Evolutionary conservation across 2,888 invertebrate genomes (phyloP).

Genomic region (Euclidia mi): DNA sequence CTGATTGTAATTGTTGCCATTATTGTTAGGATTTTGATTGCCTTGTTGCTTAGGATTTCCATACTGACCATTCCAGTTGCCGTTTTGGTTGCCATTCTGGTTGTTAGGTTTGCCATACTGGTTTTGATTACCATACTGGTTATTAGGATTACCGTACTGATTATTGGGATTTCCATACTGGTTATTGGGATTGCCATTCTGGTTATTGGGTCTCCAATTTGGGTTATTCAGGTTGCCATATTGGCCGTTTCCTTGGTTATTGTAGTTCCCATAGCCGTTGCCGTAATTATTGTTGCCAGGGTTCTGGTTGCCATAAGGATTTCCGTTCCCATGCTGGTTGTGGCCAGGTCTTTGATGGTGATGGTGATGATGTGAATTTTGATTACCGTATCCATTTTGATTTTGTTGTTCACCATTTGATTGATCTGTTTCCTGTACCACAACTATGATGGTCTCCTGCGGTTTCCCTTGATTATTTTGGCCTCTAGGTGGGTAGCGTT

Average conservation of each 20-base stretch:
- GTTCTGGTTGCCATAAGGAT: slow-evolving; percentile 20
- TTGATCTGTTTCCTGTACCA: slow-evolving; percentile 55
- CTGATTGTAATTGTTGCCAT: slow-evolving; percentile 29
- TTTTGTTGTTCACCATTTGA: slow-evolving; percentile 39
- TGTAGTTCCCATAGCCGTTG: slow-evolving; percentile 27
- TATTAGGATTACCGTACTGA: slow-evolving; percentile 8
- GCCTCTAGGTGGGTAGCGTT: slow-evolving; percentile 31
- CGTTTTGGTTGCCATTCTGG: slow-evolving; percentile 10
- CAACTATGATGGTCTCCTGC: slow-evolving; percentile 61
- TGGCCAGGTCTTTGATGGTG: slow-evolving; percentile 12
- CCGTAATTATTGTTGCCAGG: slow-evolving; percentile 12
- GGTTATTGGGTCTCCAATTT: slow-evolving; percentile 29
- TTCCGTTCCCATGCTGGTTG: slow-evolving; percentile 17
- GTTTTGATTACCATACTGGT: slow-evolving; percentile 12
- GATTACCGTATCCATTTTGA: slow-evolving; percentile 47
- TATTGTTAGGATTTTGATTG: slow-evolving; percentile 26
- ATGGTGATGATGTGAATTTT: slow-evolving; percentile 23
- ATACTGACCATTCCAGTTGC: background rate
- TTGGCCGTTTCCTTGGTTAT: slow-evolving; percentile 27
- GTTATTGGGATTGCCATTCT: slow-evolving; percentile 24
- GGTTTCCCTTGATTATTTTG: slow-evolving; percentile 47
- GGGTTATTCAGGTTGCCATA: slow-evolving; percentile 41
- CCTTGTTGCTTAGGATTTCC: slow-evolving; percentile 17
- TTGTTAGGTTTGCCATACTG: slow-evolving; percentile 27
- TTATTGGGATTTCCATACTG: slow-evolving; percentile 32